Base-by-base conservation (phyloP, 53 echinoderm and acorn worm genomes). In the Paracentrotus lividus region DNA sequence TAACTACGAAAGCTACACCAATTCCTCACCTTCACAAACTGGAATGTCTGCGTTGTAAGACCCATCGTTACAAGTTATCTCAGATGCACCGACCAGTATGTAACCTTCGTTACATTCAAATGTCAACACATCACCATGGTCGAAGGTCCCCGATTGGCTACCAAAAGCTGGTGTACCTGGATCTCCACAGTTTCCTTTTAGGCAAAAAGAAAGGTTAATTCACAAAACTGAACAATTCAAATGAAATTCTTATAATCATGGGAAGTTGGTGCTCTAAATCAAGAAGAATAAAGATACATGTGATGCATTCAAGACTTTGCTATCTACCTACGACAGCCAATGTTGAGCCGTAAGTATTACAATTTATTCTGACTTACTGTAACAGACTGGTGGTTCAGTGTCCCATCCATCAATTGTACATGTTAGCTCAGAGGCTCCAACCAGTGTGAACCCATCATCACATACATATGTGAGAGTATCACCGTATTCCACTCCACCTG, bases 31-130 rank as follows among this genome's bases (percentile, higher is more conserved):
- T 76, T 85, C 66, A 59, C 95, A 95, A 16, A 44, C 61, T 0
- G 95, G 94, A 29, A 94, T 40, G 29, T 57, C 47, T n/a, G 78
- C 94, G 18, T 84, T 55, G 85, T 93, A 96, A 16, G 26, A 60
- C 27, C 94, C 96, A 93, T 93, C 72, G 14, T 77, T 81, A 45
- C 96, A 96, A 1, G 94, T 96, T 23, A 93, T 93, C 85, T 96
- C 94, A 47, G 85, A 69, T 49, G 93, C 85, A 33, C 93, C 93
- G 32, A 86, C 66, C 66, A 93, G 51, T 36, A 45, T 36, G 53
- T 86, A 93, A 86, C 53, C 42, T 16, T 45, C 13, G 43, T 87
- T 49, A 42, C 96, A 96, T 47, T 88, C 85, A 72, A 85, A 94
- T 20, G 69, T 89, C 4, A 96, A 52, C 16, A 93, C 90, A 86